A percentile compares a stretch with the other conserved stretches of the same genome.
These are phyloP conservation scores for Maniola jurtina DNA, from an alignment of 1,140 invertebrate genomes.

Conservation along the genomic window DNA sequence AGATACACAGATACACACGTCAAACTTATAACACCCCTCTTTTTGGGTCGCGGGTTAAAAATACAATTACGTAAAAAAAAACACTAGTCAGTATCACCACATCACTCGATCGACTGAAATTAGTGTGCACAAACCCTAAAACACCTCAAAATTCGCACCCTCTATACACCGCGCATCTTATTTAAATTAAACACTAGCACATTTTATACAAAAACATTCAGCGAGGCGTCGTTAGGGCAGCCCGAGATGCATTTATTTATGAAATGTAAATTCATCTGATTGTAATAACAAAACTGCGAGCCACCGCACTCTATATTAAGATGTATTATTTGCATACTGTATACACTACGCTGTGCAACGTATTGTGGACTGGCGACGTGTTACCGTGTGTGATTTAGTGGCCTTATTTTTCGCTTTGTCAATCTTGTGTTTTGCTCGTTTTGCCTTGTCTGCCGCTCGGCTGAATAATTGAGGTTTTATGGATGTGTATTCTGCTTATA, in stretches of 20 bases:
- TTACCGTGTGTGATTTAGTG: slow-evolving; percentile 47
- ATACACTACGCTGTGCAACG: slow-evolving; percentile 29
- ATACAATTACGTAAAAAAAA: too few relatives aligned
- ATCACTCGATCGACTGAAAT: background rate
- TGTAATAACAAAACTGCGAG: slow-evolving; percentile 77
- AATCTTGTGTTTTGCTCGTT: slow-evolving; percentile 31
- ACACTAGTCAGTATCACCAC: background rate
- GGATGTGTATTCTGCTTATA: slow-evolving; percentile 5
- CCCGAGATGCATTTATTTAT: slow-evolving; percentile 76
- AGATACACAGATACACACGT: too few relatives aligned
- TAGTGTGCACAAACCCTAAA: background rate
- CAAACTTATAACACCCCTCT: too few relatives aligned
- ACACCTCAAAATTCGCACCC: slow-evolving; percentile 1
- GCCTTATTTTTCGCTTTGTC: slow-evolving; percentile 45
- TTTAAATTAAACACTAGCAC: slow-evolving; percentile 66
- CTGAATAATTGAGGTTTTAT: slow-evolving; percentile 17
- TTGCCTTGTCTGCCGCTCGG: slow-evolving; percentile 14
- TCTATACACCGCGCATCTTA: slow-evolving; percentile 33
- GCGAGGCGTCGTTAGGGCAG: slow-evolving; percentile 63
- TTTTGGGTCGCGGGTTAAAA: too few relatives aligned
- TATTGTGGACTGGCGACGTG: slow-evolving; percentile 44
- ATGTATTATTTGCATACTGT: slow-evolving; percentile 75
- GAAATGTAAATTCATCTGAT: slow-evolving; percentile 77
- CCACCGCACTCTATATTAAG: slow-evolving; percentile 75
- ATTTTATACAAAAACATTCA: slow-evolving; percentile 59